Conservation (phyloP, 2,113 vertebrate genomes). For the Nansenia antarctica region DNA sequence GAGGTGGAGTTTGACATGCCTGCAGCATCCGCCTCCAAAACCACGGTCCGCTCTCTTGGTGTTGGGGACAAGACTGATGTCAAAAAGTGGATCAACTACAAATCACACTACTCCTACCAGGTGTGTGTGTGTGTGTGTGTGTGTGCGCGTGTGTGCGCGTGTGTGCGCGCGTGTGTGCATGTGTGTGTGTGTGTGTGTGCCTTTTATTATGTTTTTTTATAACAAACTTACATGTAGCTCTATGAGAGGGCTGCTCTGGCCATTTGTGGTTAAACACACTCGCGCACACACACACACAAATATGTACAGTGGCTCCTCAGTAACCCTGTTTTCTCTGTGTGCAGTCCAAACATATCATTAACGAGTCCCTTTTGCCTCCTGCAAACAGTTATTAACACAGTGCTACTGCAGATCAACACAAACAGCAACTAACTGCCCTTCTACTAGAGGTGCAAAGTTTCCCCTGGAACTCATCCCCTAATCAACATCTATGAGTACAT, state of each 20-base stretch:
- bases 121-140: slow-evolving; percentile 48
- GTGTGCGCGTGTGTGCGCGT: neutral
- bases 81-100: slow-evolving; percentile 90
- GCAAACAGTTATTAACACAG: slow-evolving; percentile 27
- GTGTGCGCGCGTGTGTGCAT: too few species aligned
- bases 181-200: neutral
- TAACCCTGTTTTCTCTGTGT: slow-evolving; percentile 36
- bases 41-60: slow-evolving; percentile 81
- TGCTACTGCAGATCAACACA: slow-evolving; percentile 18
- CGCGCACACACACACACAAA: too few species aligned
- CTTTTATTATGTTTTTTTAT: too few species aligned
- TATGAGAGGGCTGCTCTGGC: too few species aligned
- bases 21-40: slow-evolving; percentile 82
- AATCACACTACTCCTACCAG: slow-evolving; percentile 88
- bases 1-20: slow-evolving; percentile 90
- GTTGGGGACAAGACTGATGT: slow-evolving; percentile 78
- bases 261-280: too few species aligned
- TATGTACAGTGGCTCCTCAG: too few species aligned
- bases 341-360: slow-evolving; percentile 44
- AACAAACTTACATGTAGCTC: too few species aligned
- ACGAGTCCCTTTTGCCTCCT: slow-evolving; percentile 23
- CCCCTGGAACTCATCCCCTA: too few species aligned
- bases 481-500: too few species aligned
- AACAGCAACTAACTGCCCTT: neutral
- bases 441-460: too few species aligned